Conservation (phyloP, 2,888 invertebrate species). For the Apotomis turbidana region DNA sequence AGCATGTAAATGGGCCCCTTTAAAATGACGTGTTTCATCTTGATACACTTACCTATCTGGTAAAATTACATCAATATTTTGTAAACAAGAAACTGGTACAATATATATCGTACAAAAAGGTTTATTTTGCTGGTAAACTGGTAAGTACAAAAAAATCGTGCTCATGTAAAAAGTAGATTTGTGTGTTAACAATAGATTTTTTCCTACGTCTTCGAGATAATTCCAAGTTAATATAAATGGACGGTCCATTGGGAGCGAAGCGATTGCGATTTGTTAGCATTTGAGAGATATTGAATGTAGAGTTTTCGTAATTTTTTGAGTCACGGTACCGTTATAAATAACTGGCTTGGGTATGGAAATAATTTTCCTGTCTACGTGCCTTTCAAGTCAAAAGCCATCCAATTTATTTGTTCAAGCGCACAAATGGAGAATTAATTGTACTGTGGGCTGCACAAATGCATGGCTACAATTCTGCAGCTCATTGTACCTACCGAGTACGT, state of each 20-base stretch:
- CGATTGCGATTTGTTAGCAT: neutral
- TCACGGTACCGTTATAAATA: neutral
- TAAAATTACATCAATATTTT: constrained; percentile 19
- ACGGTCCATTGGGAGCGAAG: constrained; percentile 19
- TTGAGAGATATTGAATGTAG: neutral
- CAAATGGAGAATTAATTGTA: no score
- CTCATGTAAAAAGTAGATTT: constrained; percentile 38
- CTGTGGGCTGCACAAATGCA: no score
- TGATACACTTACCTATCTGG: neutral
- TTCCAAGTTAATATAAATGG: constrained; percentile 49
- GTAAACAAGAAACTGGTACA: constrained; percentile 13
- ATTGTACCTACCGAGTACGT: no score
- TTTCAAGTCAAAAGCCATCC: no score
- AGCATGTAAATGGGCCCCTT: neutral
- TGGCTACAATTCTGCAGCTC: no score
- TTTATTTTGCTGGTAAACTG: constrained; percentile 41
- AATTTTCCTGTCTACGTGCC: no score
- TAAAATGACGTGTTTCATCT: neutral
- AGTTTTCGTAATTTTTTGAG: neutral
- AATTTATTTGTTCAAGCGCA: no score
- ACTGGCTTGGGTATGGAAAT: neutral
- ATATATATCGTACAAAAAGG: constrained; percentile 30
- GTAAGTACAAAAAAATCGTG: constrained; percentile 38
- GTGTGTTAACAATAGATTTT: constrained; percentile 48
- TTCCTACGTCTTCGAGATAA: constrained; percentile 50